Evolutionary conservation across 2,888 invertebrate species (phyloP).

Genomic region (Syrphus vitripennis): DNA sequence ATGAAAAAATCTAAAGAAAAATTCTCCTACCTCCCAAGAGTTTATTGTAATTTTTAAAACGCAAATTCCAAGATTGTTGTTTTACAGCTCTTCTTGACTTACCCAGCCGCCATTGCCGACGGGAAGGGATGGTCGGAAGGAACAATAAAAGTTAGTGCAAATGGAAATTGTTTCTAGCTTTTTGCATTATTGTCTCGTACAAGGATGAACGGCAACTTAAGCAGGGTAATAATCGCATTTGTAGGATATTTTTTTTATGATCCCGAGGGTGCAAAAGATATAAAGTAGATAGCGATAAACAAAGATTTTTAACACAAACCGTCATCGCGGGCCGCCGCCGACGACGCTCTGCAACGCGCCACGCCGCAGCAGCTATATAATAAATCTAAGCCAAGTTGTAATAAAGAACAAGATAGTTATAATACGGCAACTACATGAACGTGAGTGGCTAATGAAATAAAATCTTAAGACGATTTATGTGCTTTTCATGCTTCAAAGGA

Average conservation of each 20-base stretch:
- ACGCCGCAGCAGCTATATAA: neutral
- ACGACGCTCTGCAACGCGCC: no score
- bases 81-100: no score
- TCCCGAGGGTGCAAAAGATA: neutral
- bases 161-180: neutral
- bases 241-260: neutral
- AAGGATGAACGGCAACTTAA: neutral
- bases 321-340: no score
- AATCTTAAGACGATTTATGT: conserved; percentile 31
- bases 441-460: conserved; percentile 50
- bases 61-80: neutral
- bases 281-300: neutral
- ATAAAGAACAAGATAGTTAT: conserved; percentile 34
- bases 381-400: neutral
- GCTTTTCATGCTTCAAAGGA: neutral
- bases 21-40: no score
- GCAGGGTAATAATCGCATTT: neutral
- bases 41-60: neutral
- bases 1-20: no score
- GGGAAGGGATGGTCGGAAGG: neutral
- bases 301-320: neutral
- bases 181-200: neutral
- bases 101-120: no score
- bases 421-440: conserved; percentile 40
- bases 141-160: neutral